phyloP scores from a whole-genome alignment of 2,888 invertebrate species.

The Oscheius sp. region DNA sequence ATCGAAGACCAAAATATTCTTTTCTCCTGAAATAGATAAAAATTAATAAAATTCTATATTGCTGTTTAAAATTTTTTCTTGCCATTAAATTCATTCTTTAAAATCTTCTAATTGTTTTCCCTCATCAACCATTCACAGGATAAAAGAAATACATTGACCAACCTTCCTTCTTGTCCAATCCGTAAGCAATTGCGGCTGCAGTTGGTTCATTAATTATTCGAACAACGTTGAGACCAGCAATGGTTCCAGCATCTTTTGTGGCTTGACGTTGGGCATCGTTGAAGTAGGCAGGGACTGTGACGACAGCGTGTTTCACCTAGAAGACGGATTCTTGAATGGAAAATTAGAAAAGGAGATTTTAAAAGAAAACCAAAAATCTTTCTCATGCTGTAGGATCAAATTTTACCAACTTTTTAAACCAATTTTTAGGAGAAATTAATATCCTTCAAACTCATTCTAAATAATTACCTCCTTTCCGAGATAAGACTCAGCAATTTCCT shows the following conservation, averaged over 20 bases:
- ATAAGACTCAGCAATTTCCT: constrained; percentile 70
- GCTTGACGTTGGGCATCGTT: constrained; percentile 96
- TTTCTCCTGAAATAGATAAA: constrained; percentile 74
- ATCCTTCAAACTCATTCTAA: constrained; percentile 69
- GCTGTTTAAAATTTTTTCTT: neutral
- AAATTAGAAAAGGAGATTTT: neutral
- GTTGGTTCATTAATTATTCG: constrained; percentile 86
- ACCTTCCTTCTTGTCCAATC: constrained; percentile 71
- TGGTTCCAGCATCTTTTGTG: constrained; percentile 87
- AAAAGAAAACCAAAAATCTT: too few species aligned
- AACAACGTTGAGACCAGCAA: constrained; percentile 78
- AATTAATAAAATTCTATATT: neutral
- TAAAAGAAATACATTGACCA: too few species aligned
- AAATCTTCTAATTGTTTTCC: too few species aligned
- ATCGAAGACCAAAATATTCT: constrained; percentile 97
- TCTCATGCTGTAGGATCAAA: constrained; percentile 95
- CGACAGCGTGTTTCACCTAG: constrained; percentile 81
- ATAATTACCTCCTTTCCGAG: constrained; percentile 83
- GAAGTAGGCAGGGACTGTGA: constrained; percentile 97
- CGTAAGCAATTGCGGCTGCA: constrained; percentile 70
- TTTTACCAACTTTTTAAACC: constrained; percentile 85
- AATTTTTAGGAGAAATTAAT: constrained; percentile 75
- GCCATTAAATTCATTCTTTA: too few species aligned
- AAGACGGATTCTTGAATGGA: constrained; percentile 87
- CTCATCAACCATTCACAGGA: too few species aligned